Percentiles rank a stretch among this genome's conserved stretches.
phyloP scores from a whole-genome alignment of 2,888 invertebrate genomes.

The Acronicta aceris region DNA sequence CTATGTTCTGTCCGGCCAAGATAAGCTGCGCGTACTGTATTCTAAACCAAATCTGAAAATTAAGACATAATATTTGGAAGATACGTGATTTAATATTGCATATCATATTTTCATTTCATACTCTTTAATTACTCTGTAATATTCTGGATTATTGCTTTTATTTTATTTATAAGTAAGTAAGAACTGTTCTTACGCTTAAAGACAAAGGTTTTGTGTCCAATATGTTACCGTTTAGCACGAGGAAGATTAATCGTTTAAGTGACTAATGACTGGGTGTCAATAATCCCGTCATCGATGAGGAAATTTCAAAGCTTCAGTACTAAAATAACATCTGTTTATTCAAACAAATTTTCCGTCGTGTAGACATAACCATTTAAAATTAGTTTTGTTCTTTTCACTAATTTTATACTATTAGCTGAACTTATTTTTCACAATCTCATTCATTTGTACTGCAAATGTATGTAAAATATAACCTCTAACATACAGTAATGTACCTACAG shows the following conservation, averaged over 20 bases:
- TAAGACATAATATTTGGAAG: conserved; percentile 33
- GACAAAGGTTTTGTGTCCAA: conserved; percentile 40
- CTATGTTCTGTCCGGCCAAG: too few species aligned
- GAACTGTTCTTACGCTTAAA: conserved; percentile 39
- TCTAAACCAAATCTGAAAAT: conserved; percentile 22
- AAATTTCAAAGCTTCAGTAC: background rate
- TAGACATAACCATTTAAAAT: conserved; percentile 39
- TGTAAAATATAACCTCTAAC: too few species aligned
- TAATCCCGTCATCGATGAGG: background rate
- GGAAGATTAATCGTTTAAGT: conserved; percentile 44
- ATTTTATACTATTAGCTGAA: background rate
- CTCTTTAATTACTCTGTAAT: conserved; percentile 18
- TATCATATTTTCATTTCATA: conserved; percentile 39
- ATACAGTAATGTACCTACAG: too few species aligned
- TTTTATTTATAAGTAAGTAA: conserved; percentile 31
- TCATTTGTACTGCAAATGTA: too few species aligned
- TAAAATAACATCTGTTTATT: conserved; percentile 9
- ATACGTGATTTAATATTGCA: conserved; percentile 32
- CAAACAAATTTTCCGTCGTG: conserved; percentile 41
- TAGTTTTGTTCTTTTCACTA: conserved; percentile 32
- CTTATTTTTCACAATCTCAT: too few species aligned
- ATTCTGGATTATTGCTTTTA: conserved; percentile 35
- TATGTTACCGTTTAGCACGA: conserved; percentile 29
- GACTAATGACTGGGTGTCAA: background rate
- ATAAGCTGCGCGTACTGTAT: too few species aligned